Evolutionary conservation across 2,888 invertebrate genomes (phyloP).

Genomic region (Rotaria socialis): DNA sequence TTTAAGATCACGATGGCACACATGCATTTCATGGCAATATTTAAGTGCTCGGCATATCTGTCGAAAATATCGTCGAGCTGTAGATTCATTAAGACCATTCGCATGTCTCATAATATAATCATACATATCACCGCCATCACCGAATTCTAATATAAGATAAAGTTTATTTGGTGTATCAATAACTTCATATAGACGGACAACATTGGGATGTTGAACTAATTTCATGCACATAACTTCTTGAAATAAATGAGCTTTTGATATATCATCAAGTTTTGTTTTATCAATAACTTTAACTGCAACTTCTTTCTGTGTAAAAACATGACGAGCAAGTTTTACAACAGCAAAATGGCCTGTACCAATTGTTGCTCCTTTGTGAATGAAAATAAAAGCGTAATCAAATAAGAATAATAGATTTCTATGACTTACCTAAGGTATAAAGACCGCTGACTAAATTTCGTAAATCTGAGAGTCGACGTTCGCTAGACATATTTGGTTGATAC

Average conservation of each 20-base stretch:
- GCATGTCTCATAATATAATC: constrained; percentile 98
- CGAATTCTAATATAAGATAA: constrained; percentile 83
- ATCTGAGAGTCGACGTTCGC: constrained; percentile 24
- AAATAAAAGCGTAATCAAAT: constrained; percentile 60
- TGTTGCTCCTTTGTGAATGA: constrained; percentile 70
- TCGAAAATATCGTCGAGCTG: constrained; percentile 55
- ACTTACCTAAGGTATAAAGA: constrained; percentile 1
- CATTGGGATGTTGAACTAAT: constrained; percentile 96
- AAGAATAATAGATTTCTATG: not conserved
- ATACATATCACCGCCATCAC: constrained; percentile 95
- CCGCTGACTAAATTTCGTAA: constrained; percentile 19
- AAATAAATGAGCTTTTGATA: constrained; percentile 82
- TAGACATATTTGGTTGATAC: not conserved
- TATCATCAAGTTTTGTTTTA: constrained; percentile 91
- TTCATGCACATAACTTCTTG: constrained; percentile 88
- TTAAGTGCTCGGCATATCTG: constrained; percentile 45
- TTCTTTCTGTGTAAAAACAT: constrained; percentile 97
- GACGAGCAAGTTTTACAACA: constrained; percentile 90
- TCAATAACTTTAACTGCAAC: constrained; percentile 96
- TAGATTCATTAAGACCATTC: constrained; percentile 67
- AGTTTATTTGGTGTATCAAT: constrained; percentile 96
- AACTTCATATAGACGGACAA: constrained; percentile 93
- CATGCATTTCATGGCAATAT: constrained; percentile 44
- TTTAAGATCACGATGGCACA: constrained; percentile 46
- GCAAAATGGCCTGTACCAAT: constrained; percentile 97